Percentiles rank a stretch among this genome's conserved stretches.
Evolutionary conservation across 2,113 vertebrate species (phyloP).

Genomic region (Damaliscus lunatus): DNA sequence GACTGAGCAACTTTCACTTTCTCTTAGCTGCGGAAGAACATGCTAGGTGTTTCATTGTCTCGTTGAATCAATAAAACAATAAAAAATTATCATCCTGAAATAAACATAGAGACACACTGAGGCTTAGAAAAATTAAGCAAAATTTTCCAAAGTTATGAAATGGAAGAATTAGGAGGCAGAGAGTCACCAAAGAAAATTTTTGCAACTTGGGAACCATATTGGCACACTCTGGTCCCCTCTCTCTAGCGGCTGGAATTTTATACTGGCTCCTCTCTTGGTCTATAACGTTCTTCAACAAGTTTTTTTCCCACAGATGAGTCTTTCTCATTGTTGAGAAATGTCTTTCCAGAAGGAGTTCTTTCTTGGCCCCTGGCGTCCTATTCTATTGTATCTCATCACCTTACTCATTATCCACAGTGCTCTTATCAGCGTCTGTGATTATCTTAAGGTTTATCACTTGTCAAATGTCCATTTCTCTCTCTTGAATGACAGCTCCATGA

Average conservation of each 20-base stretch:
- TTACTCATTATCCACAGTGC: background rate
- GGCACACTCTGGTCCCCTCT: background rate
- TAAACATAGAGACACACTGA: background rate
- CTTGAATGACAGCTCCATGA: background rate
- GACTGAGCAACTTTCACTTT: accelerated
- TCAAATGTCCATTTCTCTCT: background rate
- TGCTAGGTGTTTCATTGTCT: background rate
- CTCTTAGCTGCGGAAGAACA: background rate
- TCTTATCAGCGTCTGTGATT: background rate
- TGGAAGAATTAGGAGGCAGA: background rate
- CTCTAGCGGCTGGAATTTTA: background rate
- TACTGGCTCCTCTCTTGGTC: background rate
- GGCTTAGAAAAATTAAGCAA: background rate
- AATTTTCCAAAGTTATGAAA: background rate
- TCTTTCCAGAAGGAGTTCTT: background rate
- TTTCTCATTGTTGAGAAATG: background rate
- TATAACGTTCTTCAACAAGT: background rate
- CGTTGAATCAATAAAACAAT: background rate
- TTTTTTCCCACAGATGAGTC: background rate
- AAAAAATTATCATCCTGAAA: background rate
- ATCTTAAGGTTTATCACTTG: background rate
- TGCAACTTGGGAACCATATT: background rate
- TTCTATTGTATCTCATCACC: background rate
- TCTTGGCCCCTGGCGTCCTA: background rate
- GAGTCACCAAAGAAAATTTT: background rate